Evolutionary conservation across 2,888 invertebrate species (phyloP), one percentile per base, ranked within the genome.

Genomic region (Octonoba sinensis): DNA sequence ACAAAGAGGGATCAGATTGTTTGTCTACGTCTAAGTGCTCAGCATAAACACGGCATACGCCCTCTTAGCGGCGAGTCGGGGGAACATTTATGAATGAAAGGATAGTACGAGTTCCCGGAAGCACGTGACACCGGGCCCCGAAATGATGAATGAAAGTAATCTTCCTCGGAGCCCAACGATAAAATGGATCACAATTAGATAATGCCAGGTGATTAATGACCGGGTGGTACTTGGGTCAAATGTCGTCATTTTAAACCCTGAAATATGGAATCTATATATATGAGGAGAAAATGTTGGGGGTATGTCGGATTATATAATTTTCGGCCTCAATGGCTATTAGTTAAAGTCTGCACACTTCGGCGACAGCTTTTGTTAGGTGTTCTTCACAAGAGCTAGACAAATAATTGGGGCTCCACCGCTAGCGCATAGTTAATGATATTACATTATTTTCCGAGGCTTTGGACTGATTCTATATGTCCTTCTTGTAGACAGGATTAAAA

Each of bases 181-280:
- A 73, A 81, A 69, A 73, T 64, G 79, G 79, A 73, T 81, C 60
- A 81, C 79, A 81, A 81, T 81, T 81, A 73, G 79, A 81, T 81
- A 81, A 81, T 81, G 67, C 79, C 69, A 13, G 27, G 54, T 81
- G 79, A 81, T 81, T 73, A 73, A 81, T 81, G 67, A 27, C 62
- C 16, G 62, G 73, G 64, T 24, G 62, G 46, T 22, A 12, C 13
- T 44, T n/a, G 24, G 79, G 79, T 81, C 69, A 74, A 69, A 79
- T 46, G 72, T 59, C 71, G 60, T 54, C 64, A 65, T 77, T 79
- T 79, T 72, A 66, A 66, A 72, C 71, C 57, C 22, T 62, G 57
- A 73, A 73, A 79, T 79, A 78, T 79, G 72, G 60, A 71, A 79
- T 66, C 70, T 78, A 64, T 65, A 65, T 78, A 78, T 62, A 70